Percentiles rank a stretch among this genome's conserved stretches.
Evolutionary conservation across 53 echinoderm and acorn worm genomes (phyloP).

Genomic region (Henricia sp.): DNA sequence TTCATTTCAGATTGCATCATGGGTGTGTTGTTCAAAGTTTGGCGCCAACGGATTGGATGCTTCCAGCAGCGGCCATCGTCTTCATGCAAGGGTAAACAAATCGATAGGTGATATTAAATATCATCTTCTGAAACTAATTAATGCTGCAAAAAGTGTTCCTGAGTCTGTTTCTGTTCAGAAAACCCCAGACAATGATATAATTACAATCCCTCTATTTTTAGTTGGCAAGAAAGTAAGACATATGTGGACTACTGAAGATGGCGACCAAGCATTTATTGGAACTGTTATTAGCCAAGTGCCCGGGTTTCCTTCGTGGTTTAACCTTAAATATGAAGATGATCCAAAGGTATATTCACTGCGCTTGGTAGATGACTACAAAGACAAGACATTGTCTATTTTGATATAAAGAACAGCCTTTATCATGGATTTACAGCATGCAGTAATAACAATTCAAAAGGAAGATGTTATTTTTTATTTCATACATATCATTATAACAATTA

Average conservation of each 20-base stretch:
- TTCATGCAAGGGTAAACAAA: conserved; percentile 30
- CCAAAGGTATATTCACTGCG: conserved; percentile 38
- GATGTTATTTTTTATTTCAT: background rate
- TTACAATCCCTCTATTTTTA: conserved; percentile 37
- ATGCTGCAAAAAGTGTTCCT: conserved; percentile 37
- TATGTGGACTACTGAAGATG: conserved; percentile 43
- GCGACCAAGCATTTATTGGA: background rate
- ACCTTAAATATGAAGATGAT: conserved; percentile 42
- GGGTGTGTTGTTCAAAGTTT: too few species aligned
- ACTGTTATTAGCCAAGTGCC: conserved; percentile 43
- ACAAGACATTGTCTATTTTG: conserved; percentile 29
- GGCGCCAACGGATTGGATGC: too few species aligned
- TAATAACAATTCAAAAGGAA: background rate
- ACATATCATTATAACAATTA: background rate
- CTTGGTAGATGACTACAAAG: conserved; percentile 45
- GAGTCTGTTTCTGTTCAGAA: conserved; percentile 27
- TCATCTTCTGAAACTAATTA: conserved; percentile 21
- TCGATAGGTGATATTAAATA: conserved; percentile 4
- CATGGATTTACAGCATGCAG: background rate
- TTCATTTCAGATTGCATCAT: too few species aligned
- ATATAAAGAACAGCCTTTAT: background rate
- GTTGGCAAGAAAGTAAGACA: conserved; percentile 40
- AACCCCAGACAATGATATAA: conserved; percentile 35
- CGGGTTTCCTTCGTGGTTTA: conserved; percentile 43
- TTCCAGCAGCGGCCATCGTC: too few species aligned